Percentiles rank a stretch among this genome's conserved stretches.
phyloP scores from a whole-genome alignment of 2,113 vertebrate genomes.

The Microcebus murinus region DNA sequence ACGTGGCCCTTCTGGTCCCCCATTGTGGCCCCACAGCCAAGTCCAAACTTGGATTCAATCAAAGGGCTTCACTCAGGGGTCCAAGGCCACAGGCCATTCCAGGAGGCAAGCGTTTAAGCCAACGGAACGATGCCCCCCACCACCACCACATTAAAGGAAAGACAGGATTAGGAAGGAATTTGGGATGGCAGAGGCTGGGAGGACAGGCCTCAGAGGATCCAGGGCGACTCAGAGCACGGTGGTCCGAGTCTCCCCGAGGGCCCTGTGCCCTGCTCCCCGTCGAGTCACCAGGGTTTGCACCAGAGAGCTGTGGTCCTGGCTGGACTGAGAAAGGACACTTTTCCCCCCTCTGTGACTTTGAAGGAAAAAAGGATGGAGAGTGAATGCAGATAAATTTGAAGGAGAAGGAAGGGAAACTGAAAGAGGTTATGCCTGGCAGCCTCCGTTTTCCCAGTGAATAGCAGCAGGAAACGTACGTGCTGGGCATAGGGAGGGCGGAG shows the following conservation, averaged over 20 bases:
- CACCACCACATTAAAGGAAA: not conserved
- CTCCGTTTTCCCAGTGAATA: not conserved
- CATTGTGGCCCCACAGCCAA: too few relatives aligned
- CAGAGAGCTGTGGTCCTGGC: not conserved
- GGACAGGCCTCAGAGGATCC: fast-evolving
- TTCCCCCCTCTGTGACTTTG: not conserved
- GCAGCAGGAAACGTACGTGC: not conserved
- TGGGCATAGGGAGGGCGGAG: not conserved
- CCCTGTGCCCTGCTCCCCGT: not conserved
- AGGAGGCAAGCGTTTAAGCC: not conserved
- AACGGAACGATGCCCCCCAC: not conserved
- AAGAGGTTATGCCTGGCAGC: not conserved
- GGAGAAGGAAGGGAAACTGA: not conserved
- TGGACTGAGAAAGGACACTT: not conserved
- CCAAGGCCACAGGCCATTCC: not conserved
- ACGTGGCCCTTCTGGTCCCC: too few relatives aligned
- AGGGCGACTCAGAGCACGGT: not conserved
- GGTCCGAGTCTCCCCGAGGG: not conserved
- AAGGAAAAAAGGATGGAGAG: not conserved
- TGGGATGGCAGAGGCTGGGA: not conserved
- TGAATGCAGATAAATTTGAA: not conserved
- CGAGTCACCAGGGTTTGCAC: not conserved
- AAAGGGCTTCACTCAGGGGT: too few relatives aligned
- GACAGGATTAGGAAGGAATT: not conserved
- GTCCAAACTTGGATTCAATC: too few relatives aligned